Evolutionary conservation across 2,113 vertebrate genomes (phyloP).

Genomic region (Charina bottae): DNA sequence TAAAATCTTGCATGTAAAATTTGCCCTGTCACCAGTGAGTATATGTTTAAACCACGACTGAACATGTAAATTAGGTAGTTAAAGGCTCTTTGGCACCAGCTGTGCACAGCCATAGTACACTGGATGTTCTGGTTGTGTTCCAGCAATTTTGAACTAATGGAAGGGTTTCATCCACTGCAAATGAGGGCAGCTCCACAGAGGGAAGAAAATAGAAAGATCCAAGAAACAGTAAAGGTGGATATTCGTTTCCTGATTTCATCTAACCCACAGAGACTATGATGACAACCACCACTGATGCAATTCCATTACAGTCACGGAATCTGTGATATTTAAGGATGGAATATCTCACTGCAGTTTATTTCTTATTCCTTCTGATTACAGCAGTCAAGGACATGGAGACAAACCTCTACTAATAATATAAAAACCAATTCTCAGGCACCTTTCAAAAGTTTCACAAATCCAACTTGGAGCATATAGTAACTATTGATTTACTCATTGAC

Average conservation of each 20-base stretch:
- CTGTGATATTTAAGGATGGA: background rate
- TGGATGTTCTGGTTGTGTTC: conserved; percentile 63
- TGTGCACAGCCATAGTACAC: conserved; percentile 39
- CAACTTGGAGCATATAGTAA: background rate
- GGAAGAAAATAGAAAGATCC: conserved; percentile 42
- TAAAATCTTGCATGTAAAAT: conserved; percentile 55
- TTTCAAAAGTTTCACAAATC: background rate
- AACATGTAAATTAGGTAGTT: conserved; percentile 60
- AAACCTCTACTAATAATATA: background rate
- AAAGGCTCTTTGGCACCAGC: conserved; percentile 48
- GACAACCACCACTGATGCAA: background rate
- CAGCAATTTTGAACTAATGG: conserved; percentile 59
- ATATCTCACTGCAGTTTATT: background rate
- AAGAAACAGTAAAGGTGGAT: conserved; percentile 23
- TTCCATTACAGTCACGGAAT: background rate
- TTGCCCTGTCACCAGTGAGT: conserved; percentile 53
- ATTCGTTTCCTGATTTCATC: conserved; percentile 25
- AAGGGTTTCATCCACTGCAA: conserved; percentile 45
- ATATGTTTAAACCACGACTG: conserved; percentile 67
- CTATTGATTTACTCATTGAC: background rate
- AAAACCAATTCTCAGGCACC: conserved; percentile 26
- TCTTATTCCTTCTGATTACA: background rate
- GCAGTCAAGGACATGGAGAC: background rate
- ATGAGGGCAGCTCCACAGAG: conserved; percentile 38
- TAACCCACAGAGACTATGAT: background rate